Evolutionary conservation across 2,888 invertebrate species (phyloP), one percentile per base, ranked within the genome.

Genomic region (Willowsia nigromaculata): DNA sequence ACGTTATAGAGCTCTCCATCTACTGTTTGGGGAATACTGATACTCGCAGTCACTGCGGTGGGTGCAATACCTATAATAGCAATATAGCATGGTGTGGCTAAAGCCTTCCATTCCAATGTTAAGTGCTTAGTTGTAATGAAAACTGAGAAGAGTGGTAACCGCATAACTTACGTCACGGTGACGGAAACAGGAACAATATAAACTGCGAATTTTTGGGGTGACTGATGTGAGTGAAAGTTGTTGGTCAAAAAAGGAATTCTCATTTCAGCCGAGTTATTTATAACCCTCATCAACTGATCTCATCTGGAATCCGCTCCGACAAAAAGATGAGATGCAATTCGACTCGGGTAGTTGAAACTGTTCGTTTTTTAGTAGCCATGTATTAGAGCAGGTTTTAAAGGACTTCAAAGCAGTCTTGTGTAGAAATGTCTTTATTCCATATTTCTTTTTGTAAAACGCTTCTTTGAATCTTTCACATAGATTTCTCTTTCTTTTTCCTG

Each of bases 201-300:
- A 74, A 76, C 33, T 9, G 22, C 33, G 30, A 50, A 50, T 53
- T 13, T 78, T 56, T 25, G 43, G 30, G 33, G 53, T 56, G 56
- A 78, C 78, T 78, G 53, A 56, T 78, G 56, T 56, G 56, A 78
- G 56, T 56, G 56, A 78, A 68, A 33, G 59, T 78, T 86, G 47
- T 78, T 65, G 86, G 80, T 80, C 68, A 53, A 37, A 37, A 50
- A 68, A 56, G 53, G 86, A 86, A 86, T 86, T 86, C 59, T 80
- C 78, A 86, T 86, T 86, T 86, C 33, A 62, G n/a, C 68, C 15
- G 27, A 40, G 78, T 86, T 86, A 86, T 86, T 86, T 86, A 86
- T 86, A 86, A 22, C 80, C 25, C 78, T 56, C 56, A 40, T 86
- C 71, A 76, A 47, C 76, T 22, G 59, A 74, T 47, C 47, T 25